Base-by-base conservation (phyloP, 2,113 vertebrate species). In the Malurus melanocephalus region DNA sequence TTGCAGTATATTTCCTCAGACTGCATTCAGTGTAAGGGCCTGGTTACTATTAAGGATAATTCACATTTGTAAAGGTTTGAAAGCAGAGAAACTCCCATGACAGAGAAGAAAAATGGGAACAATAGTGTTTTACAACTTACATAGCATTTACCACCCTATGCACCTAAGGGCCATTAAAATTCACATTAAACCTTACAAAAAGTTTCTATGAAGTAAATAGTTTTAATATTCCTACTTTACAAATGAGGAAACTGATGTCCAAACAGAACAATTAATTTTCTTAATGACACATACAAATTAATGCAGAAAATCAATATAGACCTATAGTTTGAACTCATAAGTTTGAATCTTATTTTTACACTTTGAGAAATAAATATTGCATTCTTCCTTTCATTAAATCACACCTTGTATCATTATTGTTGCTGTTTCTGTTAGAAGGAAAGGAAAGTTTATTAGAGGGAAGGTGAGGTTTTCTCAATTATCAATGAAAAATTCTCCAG, bases 21-120 rank as follows among this genome's bases (percentile, higher is more conserved):
- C 48, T 55, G 10, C 26, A 80, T 53, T 27, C 67, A 51, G 2
- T 1, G 2, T 32, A 52, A 92, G 4, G 59, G 19, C 6, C 52
- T 83, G 33, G 26, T 72, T 75, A 27, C 27, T 74, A 48, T 72
- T 93, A 69, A 92, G 32, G 24, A 46, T 56, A 90, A 80, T 62
- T 92, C 73, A 82, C 16, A 22, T 93, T 73, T 66, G 33, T 56
- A 86, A 89, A 45, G 64, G 21, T 85, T 88, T 35, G 67, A 91
- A 90, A 91, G 55, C 57, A 73, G 38, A 55, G 59, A 55, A 82
- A 64, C 16, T 92, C 68, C 26, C 88, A 61, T 43, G 85, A 86
- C 76, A 89, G 61, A 56, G 18, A 92, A 89, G 60, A 87, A 13
- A 75, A 94, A 95, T 76, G 43, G 42, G 33, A 88, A 55, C 51